phyloP scores from a whole-genome alignment of 2,797 vertebrate genomes.

The Tinamus major region DNA sequence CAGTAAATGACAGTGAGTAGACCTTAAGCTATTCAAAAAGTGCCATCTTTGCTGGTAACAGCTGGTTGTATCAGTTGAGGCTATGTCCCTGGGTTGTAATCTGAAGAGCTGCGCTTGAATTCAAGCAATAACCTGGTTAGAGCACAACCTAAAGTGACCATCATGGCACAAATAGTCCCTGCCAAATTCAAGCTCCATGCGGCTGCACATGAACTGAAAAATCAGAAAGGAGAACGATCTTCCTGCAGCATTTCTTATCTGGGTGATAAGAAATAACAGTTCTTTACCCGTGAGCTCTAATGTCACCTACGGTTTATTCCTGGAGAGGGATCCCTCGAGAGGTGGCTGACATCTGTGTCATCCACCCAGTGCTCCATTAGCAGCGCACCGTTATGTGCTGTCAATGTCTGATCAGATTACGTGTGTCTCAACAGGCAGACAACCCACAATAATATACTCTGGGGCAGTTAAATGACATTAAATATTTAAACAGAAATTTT shows the following conservation, averaged over 20 bases:
- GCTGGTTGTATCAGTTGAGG: neutral
- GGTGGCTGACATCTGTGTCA: neutral
- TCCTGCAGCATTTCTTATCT: neutral
- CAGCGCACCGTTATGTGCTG: neutral
- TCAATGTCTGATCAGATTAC: neutral
- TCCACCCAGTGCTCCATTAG: neutral
- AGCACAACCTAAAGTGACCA: neutral
- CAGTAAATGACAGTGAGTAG: neutral
- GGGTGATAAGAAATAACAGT: no score
- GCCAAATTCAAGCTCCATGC: neutral
- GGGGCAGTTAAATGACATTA: neutral
- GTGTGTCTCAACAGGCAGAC: neutral
- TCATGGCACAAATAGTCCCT: neutral
- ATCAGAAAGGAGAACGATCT: neutral
- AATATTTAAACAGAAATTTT: slow-evolving; percentile 40
- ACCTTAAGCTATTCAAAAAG: neutral
- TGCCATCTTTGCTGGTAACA: neutral
- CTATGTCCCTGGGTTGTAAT: neutral
- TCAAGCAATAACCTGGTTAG: neutral
- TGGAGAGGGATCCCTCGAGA: neutral
- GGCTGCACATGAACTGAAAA: neutral
- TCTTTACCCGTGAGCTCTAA: neutral
- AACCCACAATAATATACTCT: neutral
- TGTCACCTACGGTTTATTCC: neutral
- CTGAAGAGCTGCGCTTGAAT: neutral